Conservation (phyloP, 1,140 invertebrate genomes). For the Medauroidea extradentata region DNA sequence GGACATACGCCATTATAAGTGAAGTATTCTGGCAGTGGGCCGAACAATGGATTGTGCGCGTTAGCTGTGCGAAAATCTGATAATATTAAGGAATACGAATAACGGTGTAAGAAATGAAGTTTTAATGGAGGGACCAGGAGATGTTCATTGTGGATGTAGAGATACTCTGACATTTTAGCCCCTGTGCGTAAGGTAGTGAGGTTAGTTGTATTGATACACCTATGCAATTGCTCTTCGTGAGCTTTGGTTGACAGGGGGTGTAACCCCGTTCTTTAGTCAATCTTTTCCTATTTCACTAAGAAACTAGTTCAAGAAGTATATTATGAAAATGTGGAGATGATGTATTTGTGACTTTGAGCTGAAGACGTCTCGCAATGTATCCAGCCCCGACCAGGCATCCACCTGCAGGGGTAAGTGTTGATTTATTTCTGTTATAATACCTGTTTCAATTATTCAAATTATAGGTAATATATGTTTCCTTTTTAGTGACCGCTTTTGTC, state of each 20-base stretch:
- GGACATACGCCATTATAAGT: slow-evolving; percentile 22
- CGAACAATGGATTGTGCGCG: slow-evolving; percentile 23
- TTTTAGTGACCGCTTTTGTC: too few species aligned
- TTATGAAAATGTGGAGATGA: slow-evolving; percentile 19
- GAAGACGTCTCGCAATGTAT: slow-evolving; percentile 27
- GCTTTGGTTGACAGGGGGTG: not conserved
- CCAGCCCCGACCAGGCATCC: slow-evolving; percentile 37
- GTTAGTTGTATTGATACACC: too few species aligned
- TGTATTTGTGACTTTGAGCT: slow-evolving; percentile 10
- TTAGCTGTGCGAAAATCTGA: slow-evolving; percentile 20
- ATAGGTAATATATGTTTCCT: too few species aligned
- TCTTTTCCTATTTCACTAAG: not conserved
- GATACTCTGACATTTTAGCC: not conserved
- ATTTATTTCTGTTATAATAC: too few species aligned
- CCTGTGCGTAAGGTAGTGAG: too few species aligned
- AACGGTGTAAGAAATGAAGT: slow-evolving; percentile 14
- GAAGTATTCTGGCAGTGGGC: slow-evolving; percentile 16
- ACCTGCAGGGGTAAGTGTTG: slow-evolving; percentile 29
- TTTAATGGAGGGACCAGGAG: not conserved
- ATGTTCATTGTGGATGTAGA: not conserved
- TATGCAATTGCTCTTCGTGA: too few species aligned
- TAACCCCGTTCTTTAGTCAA: not conserved
- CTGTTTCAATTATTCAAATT: too few species aligned
- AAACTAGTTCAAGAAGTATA: not conserved
- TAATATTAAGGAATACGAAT: slow-evolving; percentile 21